Evolutionary conservation across 2,797 vertebrate genomes (phyloP).

Genomic region (Pseudochromis fuscus): DNA sequence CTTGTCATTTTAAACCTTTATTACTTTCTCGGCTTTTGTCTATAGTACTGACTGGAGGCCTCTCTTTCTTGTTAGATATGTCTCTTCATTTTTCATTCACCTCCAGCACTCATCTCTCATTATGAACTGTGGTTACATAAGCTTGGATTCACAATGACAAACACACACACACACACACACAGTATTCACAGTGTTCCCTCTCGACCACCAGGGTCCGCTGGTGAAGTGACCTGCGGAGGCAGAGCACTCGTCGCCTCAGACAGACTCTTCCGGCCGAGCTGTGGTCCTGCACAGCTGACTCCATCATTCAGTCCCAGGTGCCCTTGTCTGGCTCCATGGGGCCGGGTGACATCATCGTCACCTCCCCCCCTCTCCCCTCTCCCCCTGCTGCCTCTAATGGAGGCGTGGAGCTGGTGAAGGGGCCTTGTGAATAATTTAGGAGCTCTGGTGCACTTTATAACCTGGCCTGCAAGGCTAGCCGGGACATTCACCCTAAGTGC

Average conservation of each 20-base stretch:
- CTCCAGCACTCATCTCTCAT: slow-evolving; percentile 21
- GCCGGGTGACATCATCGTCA: slow-evolving; percentile 83
- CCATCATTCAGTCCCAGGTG: slow-evolving; percentile 74
- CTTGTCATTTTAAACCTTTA: too few species aligned
- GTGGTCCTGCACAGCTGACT: slow-evolving; percentile 61
- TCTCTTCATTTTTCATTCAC: slow-evolving; percentile 6
- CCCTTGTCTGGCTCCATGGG: slow-evolving; percentile 77
- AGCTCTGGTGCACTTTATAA: slow-evolving; percentile 83
- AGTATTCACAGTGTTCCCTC: slow-evolving; percentile 22
- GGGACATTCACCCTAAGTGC: slow-evolving; percentile 82
- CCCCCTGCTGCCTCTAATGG: slow-evolving; percentile 78
- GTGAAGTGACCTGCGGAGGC: slow-evolving; percentile 41
- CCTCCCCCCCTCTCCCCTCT: slow-evolving; percentile 12
- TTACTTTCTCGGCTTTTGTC: neutral
- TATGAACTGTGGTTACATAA: slow-evolving; percentile 43
- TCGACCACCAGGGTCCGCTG: slow-evolving; percentile 31
- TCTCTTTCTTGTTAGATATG: neutral
- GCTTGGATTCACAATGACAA: slow-evolving; percentile 31
- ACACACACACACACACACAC: slow-evolving; percentile 14
- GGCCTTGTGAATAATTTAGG: slow-evolving; percentile 86
- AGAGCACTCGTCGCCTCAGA: slow-evolving; percentile 33
- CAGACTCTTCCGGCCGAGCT: slow-evolving; percentile 35
- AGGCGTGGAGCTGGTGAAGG: slow-evolving; percentile 71
- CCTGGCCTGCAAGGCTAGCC: slow-evolving; percentile 75
- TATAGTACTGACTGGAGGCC: neutral